These are phyloP conservation scores for Hycleus cichorii DNA, from an alignment of 1,140 invertebrate genomes.

Conservation along the genomic window DNA sequence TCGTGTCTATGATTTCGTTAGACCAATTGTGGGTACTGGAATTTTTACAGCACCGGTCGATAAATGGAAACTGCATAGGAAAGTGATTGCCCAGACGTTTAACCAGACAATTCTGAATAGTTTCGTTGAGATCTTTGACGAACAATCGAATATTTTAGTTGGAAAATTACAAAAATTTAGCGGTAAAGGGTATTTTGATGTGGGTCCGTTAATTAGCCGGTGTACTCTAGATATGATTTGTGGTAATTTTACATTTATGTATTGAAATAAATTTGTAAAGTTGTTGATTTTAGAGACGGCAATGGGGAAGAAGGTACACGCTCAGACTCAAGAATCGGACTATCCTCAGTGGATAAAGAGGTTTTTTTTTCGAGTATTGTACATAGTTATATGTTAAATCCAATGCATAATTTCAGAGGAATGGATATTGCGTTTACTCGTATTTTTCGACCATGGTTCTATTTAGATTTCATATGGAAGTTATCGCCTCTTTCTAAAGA, in stretches of 20 bases:
- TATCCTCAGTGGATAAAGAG: no score
- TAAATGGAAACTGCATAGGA: constrained; percentile 27
- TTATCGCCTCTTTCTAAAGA: not conserved
- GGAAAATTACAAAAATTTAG: constrained; percentile 17
- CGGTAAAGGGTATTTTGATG: constrained; percentile 13
- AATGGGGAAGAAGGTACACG: constrained; percentile 16
- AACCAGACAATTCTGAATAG: constrained; percentile 25
- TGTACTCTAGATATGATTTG: constrained; percentile 18
- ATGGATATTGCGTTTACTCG: no score
- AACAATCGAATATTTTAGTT: constrained; percentile 16
- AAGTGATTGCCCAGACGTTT: constrained; percentile 23
- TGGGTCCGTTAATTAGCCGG: constrained; percentile 3
- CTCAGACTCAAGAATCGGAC: not conserved
- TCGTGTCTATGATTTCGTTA: not conserved
- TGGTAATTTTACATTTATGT: not conserved
- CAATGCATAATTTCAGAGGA: no score
- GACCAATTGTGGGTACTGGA: constrained; percentile 4
- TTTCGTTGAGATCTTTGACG: constrained; percentile 23
- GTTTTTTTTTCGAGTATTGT: no score
- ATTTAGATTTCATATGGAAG: not conserved
- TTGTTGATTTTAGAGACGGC: constrained; percentile 13
- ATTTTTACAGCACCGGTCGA: constrained; percentile 11
- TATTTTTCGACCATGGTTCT: no score
- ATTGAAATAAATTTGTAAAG: not conserved
- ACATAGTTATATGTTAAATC: no score